Evolutionary conservation across 2,113 vertebrate genomes (phyloP).

Genomic region (Xenopus tropicalis): UCB_Xtro_10.0 CM004447.2:31725501-31726000

Average conservation of each 20-base stretch:
- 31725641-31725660: no score
- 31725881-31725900: background rate
- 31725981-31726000: background rate
- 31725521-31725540: no score
- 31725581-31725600: no score
- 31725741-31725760: background rate
- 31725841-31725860: background rate
- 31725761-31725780: background rate
- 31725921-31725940: background rate
- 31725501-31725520: no score
- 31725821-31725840: conserved; percentile 1
- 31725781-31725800: background rate
- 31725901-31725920: background rate
- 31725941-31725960: conserved; percentile 4
- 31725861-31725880: background rate
- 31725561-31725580: no score
- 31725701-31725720: background rate
- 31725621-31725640: no score
- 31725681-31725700: no score
- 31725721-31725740: background rate
- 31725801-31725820: background rate
- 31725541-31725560: no score
- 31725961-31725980: background rate
- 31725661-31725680: no score
- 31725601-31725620: no score